Percentiles rank a stretch among this genome's conserved stretches.
Evolutionary conservation across 2,113 vertebrate species (phyloP).

Genomic region (Rhinoderma darwinii): DNA sequence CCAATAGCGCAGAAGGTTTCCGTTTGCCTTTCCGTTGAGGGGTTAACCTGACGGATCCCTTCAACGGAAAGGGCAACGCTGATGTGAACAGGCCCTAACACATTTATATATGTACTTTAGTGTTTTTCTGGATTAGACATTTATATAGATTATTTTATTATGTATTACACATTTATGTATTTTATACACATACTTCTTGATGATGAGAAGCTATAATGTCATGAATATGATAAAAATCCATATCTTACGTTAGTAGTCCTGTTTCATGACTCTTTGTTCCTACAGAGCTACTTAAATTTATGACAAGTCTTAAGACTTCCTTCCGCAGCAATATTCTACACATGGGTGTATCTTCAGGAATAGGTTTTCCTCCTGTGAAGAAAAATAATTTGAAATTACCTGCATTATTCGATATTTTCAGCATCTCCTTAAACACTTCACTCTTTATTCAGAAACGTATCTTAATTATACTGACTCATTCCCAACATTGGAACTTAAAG

Average conservation of each 20-base stretch:
- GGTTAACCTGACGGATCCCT: no score
- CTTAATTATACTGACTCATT: background rate
- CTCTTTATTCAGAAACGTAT: no score
- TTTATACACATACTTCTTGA: no score
- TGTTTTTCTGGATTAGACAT: no score
- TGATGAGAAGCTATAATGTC: background rate
- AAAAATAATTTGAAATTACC: no score
- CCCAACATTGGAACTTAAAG: background rate
- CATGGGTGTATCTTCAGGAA: conserved; percentile 93
- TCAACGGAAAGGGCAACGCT: no score
- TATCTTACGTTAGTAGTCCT: conserved; percentile 92
- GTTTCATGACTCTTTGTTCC: conserved; percentile 98
- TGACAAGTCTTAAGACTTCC: conserved; percentile 93
- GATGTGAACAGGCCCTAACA: no score
- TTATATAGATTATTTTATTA: no score
- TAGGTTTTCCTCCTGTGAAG: conserved; percentile 84
- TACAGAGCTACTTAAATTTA: conserved; percentile 97
- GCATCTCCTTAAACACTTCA: background rate
- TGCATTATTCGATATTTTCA: background rate
- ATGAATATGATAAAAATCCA: background rate
- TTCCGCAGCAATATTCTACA: conserved; percentile 93
- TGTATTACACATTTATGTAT: no score
- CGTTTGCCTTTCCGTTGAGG: no score
- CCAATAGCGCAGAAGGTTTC: no score
- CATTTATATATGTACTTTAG: no score